phyloP scores from a whole-genome alignment of 1,140 invertebrate genomes.

The Choristoneura fumiferana region DNA sequence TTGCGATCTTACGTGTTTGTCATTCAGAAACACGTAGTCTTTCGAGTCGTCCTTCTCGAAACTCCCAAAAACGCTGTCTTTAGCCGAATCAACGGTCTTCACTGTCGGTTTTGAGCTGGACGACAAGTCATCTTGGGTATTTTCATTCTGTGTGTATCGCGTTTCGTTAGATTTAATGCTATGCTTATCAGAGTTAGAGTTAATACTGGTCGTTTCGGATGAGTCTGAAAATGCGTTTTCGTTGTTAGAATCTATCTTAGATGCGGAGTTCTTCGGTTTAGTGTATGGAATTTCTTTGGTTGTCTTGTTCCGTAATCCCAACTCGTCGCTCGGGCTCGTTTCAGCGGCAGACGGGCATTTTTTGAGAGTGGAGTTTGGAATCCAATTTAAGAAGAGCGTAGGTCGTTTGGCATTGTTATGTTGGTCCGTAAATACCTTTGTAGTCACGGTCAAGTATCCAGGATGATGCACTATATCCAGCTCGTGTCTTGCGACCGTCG shows the following conservation, averaged over 20 bases:
- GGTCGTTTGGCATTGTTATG: slow-evolving; percentile 85
- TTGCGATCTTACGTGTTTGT: slow-evolving; percentile 76
- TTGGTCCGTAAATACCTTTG: slow-evolving; percentile 85
- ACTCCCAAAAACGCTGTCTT: slow-evolving; percentile 53
- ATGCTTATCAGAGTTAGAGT: slow-evolving; percentile 73
- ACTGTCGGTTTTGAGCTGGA: slow-evolving; percentile 65
- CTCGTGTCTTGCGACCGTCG: slow-evolving; percentile 87
- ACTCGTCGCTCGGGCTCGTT: slow-evolving; percentile 74
- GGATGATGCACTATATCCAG: slow-evolving; percentile 93
- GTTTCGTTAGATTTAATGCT: no score
- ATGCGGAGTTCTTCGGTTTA: slow-evolving; percentile 19
- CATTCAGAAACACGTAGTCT: slow-evolving; percentile 60
- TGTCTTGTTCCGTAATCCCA: slow-evolving; percentile 43
- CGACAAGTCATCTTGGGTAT: slow-evolving; percentile 58
- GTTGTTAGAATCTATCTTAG: slow-evolving; percentile 48
- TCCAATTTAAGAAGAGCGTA: slow-evolving; percentile 94
- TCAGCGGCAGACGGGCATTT: slow-evolving; percentile 90
- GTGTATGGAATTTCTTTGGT: slow-evolving; percentile 21
- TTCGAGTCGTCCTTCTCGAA: slow-evolving; percentile 65
- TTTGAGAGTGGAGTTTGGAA: slow-evolving; percentile 93
- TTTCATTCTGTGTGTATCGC: slow-evolving; percentile 63
- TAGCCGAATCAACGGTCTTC: slow-evolving; percentile 61
- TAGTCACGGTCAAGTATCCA: slow-evolving; percentile 93
- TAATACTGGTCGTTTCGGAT: slow-evolving; percentile 73
- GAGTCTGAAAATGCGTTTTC: slow-evolving; percentile 74